Conservation (phyloP, 2,888 invertebrate species). For the Trachelus iudaicus region DNA sequence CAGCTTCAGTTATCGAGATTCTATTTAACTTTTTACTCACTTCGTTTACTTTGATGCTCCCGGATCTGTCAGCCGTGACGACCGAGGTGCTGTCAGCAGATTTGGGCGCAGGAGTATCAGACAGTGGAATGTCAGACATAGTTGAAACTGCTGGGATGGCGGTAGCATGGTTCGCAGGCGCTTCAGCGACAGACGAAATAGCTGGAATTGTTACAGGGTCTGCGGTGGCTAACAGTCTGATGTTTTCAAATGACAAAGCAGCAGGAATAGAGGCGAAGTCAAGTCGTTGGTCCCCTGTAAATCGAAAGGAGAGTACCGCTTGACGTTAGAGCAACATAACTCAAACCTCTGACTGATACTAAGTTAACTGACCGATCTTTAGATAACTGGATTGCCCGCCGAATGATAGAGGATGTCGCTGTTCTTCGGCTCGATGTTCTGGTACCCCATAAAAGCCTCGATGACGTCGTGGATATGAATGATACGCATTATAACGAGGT, state of each 20-base stretch:
- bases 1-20: not conserved
- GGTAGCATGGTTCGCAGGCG: not conserved
- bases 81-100: not conserved
- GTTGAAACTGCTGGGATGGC: not conserved
- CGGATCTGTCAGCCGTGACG: not conserved
- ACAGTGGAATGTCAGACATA: not conserved
- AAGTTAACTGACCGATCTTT: slow-evolving; percentile 39
- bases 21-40: not conserved
- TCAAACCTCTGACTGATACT: not conserved
- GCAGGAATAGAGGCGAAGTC: slow-evolving; percentile 26
- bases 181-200: not conserved
- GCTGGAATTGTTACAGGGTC: not conserved
- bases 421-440: not conserved
- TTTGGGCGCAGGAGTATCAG: not conserved
- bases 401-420: slow-evolving; percentile 37
- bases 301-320: not conserved
- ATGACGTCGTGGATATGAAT: not conserved
- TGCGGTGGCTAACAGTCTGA: not conserved
- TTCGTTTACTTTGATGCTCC: not conserved
- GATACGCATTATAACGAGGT: not conserved
- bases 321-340: not conserved
- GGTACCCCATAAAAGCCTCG: not conserved
- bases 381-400: slow-evolving; percentile 43
- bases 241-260: not conserved
- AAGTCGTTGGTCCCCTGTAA: slow-evolving; percentile 26